Evolutionary conservation across 1,140 invertebrate genomes (phyloP).

Genomic region (Drosophila baimaii): DNA sequence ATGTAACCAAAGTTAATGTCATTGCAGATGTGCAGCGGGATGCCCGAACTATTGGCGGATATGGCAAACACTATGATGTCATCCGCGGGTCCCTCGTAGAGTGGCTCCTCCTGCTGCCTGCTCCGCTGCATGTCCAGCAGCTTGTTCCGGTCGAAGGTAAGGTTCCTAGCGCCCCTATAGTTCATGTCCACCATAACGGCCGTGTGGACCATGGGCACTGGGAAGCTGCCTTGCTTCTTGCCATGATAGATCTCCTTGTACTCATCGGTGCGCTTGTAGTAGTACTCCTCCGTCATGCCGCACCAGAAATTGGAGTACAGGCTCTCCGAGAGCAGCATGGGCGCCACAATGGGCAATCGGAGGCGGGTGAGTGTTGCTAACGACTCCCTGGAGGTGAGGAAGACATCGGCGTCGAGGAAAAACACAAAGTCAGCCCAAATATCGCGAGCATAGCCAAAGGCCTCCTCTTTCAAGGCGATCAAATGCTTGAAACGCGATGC

Average conservation of each 20-base stretch:
- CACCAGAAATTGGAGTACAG: slow-evolving; percentile 98
- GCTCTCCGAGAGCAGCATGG: slow-evolving; percentile 93
- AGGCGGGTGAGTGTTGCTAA: slow-evolving; percentile 89
- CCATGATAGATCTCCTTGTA: slow-evolving; percentile 93
- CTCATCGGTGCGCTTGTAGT: slow-evolving; percentile 94
- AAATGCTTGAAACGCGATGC: slow-evolving; percentile 91
- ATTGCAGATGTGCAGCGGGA: slow-evolving; percentile 92
- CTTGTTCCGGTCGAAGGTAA: slow-evolving; percentile 90
- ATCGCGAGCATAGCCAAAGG: slow-evolving; percentile 89
- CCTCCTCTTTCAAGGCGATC: slow-evolving; percentile 92
- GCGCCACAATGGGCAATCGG: slow-evolving; percentile 89
- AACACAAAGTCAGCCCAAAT: slow-evolving; percentile 94
- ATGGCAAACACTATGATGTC: slow-evolving; percentile 98
- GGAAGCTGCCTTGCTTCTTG: slow-evolving; percentile 90
- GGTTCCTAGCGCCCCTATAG: slow-evolving; percentile 86
- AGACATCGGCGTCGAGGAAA: slow-evolving; percentile 95
- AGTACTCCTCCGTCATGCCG: slow-evolving; percentile 94
- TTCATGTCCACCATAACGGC: slow-evolving; percentile 93
- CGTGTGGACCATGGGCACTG: slow-evolving; percentile 96
- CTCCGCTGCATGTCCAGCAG: slow-evolving; percentile 84
- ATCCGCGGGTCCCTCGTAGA: slow-evolving; percentile 91
- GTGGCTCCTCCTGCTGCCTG: slow-evolving; percentile 24
- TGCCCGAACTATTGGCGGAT: slow-evolving; percentile 89
- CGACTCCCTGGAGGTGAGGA: slow-evolving; percentile 90
- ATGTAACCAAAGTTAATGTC: slow-evolving; percentile 93